Evolutionary conservation across 2,888 invertebrate genomes (phyloP).

Genomic region (Hanleya hanleyi): DNA sequence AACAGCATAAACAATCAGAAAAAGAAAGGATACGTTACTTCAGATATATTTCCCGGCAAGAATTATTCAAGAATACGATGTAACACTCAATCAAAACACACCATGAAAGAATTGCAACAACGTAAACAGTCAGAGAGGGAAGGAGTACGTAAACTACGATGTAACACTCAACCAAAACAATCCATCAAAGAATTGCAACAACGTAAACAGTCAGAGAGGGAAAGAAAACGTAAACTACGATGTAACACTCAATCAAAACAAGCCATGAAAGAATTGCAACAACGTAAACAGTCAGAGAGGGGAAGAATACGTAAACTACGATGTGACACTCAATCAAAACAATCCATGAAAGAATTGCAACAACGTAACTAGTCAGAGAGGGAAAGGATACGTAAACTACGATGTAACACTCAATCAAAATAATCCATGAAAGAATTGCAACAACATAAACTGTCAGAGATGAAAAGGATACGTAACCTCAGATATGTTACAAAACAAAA

Average conservation of each 20-base stretch:
- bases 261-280: background rate
- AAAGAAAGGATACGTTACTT: background rate
- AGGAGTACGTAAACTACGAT: background rate
- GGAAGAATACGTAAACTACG: background rate
- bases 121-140: background rate
- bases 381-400: background rate
- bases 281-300: background rate
- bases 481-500: background rate
- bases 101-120: too few relatives aligned
- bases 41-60: too few relatives aligned
- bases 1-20: background rate
- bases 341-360: background rate
- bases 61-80: too few relatives aligned
- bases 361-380: background rate
- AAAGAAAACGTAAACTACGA: background rate
- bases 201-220: background rate
- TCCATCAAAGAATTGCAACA: background rate
- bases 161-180: background rate
- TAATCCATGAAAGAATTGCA: background rate
- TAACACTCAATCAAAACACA: background rate
- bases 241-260: background rate
- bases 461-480: background rate
- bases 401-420: background rate
- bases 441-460: background rate
- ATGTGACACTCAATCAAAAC: background rate